phyloP scores from a whole-genome alignment of 2,797 vertebrate genomes.

The Coluber constrictor region DNA sequence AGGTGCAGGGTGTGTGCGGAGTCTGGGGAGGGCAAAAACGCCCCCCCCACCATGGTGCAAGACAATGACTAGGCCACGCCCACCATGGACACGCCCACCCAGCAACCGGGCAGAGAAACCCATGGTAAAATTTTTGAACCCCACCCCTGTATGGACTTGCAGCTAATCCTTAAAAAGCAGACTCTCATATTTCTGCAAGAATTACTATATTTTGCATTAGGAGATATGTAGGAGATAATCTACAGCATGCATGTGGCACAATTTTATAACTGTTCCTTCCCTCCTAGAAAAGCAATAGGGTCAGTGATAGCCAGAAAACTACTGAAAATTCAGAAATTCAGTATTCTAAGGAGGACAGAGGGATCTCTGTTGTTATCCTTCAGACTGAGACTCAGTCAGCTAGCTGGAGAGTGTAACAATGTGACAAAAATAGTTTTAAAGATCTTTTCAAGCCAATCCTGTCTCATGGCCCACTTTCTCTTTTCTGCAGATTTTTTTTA shows the following conservation, averaged over 20 bases:
- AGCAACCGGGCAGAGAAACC: too few relatives aligned
- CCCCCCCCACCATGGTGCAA: too few relatives aligned
- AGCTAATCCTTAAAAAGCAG: background rate
- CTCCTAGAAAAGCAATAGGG: background rate
- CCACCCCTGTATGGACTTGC: background rate
- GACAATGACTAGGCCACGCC: fast-evolving
- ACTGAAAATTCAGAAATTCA: background rate
- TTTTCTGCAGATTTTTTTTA: background rate
- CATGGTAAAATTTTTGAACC: too few relatives aligned
- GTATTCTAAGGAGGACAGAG: background rate
- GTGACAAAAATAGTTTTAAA: background rate
- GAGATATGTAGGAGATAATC: background rate
- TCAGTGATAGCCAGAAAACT: background rate
- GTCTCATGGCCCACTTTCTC: background rate
- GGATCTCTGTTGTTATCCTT: background rate
- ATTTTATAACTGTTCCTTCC: background rate
- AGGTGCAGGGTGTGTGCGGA: too few relatives aligned
- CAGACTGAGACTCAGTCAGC: background rate
- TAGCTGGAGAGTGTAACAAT: background rate
- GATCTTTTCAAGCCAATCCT: background rate
- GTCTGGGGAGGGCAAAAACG: too few relatives aligned
- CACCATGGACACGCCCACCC: too few relatives aligned
- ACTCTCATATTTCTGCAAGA: background rate
- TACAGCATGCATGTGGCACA: background rate
- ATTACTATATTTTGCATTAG: background rate